Evolutionary conservation across 1,140 invertebrate genomes (phyloP).

Genomic region (Protaetia brevitarsis): DNA sequence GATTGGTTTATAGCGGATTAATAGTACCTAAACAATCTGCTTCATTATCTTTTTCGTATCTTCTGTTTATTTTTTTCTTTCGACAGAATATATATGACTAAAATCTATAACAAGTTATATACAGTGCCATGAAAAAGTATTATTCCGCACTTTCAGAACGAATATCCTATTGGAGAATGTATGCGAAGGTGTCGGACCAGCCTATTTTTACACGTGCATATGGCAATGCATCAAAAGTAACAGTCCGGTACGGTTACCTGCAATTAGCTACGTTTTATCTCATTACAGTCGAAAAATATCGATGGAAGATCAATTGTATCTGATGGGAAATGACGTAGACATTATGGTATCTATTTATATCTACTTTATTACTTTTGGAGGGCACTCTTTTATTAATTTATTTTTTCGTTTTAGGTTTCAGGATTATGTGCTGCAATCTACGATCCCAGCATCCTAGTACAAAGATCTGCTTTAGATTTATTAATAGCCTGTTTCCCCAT

Average conservation of each 20-base stretch:
- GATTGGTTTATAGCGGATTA: too few species aligned
- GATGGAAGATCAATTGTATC: constrained; percentile 81
- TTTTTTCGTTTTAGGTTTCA: constrained; percentile 44
- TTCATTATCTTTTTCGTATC: too few species aligned
- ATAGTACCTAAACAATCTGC: too few species aligned
- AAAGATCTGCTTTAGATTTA: constrained; percentile 83
- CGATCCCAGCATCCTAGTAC: constrained; percentile 80
- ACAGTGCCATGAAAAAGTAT: too few species aligned
- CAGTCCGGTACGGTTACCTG: constrained; percentile 79
- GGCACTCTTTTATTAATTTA: background rate
- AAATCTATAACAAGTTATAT: too few species aligned
- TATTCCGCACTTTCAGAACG: constrained; percentile 67
- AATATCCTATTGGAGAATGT: constrained; percentile 76
- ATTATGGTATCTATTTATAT: constrained; percentile 68
- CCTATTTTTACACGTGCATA: constrained; percentile 82
- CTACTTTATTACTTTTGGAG: too few species aligned
- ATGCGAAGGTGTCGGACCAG: constrained; percentile 73
- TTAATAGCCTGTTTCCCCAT: constrained; percentile 82
- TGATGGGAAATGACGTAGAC: constrained; percentile 84
- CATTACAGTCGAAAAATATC: constrained; percentile 81
- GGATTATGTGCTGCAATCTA: constrained; percentile 66
- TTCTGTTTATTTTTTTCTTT: too few species aligned
- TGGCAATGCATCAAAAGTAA: constrained; percentile 87
- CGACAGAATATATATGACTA: too few species aligned
- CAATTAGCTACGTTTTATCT: constrained; percentile 74